phyloP scores from a whole-genome alignment of 2,113 vertebrate genomes.

The Xyliphius kryptos region DNA sequence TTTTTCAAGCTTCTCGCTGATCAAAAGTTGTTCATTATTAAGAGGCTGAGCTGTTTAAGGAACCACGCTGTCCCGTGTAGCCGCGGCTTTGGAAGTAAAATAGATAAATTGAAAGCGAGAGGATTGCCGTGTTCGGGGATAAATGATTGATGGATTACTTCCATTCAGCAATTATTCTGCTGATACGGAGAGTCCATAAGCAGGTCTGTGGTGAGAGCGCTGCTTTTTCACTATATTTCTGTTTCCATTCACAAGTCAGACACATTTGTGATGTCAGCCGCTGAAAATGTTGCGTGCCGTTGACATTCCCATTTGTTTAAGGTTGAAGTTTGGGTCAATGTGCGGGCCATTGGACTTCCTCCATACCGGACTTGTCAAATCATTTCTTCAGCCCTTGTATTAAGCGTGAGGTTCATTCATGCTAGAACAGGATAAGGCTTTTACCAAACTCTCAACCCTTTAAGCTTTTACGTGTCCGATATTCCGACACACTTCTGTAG shows the following conservation, averaged over 20 bases:
- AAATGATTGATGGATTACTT: constrained; percentile 15
- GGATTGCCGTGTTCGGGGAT: not conserved
- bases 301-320: no score
- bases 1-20: not conserved
- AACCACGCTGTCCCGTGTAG: not conserved
- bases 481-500: no score
- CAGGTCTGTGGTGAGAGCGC: not conserved
- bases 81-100: not conserved
- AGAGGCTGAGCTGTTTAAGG: not conserved
- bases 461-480: no score
- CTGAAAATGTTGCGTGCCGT: no score
- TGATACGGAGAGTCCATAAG: constrained; percentile 19
- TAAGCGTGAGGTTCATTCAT: no score
- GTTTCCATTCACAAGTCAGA: not conserved
- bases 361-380: no score
- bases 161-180: constrained; percentile 30
- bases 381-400: no score
- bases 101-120: not conserved
- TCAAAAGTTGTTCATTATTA: not conserved
- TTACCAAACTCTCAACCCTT: no score
- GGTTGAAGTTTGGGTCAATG: no score
- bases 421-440: no score
- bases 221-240: not conserved
- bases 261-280: no score
- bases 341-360: no score